These are phyloP conservation scores for Ctenochaetus hawaiiensis DNA, from an alignment of 2,797 vertebrate genomes.

Conservation along the genomic window DNA sequence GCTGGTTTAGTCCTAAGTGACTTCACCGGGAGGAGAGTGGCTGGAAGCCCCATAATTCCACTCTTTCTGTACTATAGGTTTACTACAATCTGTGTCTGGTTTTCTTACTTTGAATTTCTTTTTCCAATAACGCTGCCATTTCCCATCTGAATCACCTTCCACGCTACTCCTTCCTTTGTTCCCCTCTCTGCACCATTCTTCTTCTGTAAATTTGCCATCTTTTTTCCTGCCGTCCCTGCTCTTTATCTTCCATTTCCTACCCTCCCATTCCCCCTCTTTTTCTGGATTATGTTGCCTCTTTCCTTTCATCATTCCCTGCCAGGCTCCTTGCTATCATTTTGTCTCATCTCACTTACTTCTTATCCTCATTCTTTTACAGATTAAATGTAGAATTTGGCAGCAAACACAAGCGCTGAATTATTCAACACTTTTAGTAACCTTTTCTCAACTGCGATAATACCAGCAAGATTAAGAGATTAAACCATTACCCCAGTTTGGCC, in stretches of 20 bases:
- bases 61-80: slow-evolving; percentile 46
- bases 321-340: slow-evolving; percentile 27
- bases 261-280: neutral
- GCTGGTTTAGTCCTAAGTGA: slow-evolving; percentile 74
- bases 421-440: slow-evolving; percentile 27
- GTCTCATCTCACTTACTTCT: slow-evolving; percentile 25
- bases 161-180: slow-evolving; percentile 33
- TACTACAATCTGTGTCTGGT: slow-evolving; percentile 45
- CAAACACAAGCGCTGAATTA: slow-evolving; percentile 47
- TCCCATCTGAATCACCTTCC: slow-evolving; percentile 24
- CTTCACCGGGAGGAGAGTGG: slow-evolving; percentile 59
- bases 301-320: slow-evolving; percentile 46
- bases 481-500: slow-evolving; percentile 4
- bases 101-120: slow-evolving; percentile 19
- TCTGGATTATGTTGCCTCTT: slow-evolving; percentile 34
- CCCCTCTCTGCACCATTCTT: neutral
- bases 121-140: slow-evolving; percentile 24
- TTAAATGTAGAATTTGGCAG: slow-evolving; percentile 38
- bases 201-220: neutral
- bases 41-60: slow-evolving; percentile 63
- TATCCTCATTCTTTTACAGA: slow-evolving; percentile 39
- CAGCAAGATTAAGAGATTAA: slow-evolving; percentile 34
- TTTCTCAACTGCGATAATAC: slow-evolving; percentile 20
- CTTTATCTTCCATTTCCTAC: slow-evolving; percentile 34
- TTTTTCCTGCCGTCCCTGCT: slow-evolving; percentile 20